phyloP scores from a whole-genome alignment of 2,888 invertebrate species.

The Tetropium fuscum region DNA sequence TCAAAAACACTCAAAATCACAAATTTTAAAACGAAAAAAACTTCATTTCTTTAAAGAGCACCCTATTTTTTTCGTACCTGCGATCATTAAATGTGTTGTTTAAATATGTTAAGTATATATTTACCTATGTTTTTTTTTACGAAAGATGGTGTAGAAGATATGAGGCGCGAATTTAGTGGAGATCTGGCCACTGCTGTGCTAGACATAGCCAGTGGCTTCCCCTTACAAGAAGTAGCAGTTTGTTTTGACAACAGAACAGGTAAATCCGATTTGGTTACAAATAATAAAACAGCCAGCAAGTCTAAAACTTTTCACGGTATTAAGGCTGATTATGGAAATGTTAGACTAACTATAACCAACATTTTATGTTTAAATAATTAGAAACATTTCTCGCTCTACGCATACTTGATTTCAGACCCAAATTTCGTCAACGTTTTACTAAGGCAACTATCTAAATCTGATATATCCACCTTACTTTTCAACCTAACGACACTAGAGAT shows the following conservation, averaged over 20 bases:
- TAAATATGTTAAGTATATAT: too few species aligned
- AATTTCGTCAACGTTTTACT: constrained; percentile 52
- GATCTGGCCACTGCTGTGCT: constrained; percentile 58
- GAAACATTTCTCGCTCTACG: background rate
- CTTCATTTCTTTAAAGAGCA: too few species aligned
- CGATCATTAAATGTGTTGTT: too few species aligned
- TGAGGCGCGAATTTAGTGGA: constrained; percentile 54
- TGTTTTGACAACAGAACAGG: constrained; percentile 59
- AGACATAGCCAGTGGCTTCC: constrained; percentile 60
- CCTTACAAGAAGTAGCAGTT: constrained; percentile 55
- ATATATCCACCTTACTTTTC: constrained; percentile 54
- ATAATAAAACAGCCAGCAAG: too few species aligned
- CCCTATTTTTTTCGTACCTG: too few species aligned
- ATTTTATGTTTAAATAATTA: background rate
- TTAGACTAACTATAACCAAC: too few species aligned
- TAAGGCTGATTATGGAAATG: too few species aligned
- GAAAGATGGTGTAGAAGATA: constrained; percentile 43
- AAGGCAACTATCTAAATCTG: constrained; percentile 48
- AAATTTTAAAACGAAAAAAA: too few species aligned
- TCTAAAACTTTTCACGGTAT: too few species aligned
- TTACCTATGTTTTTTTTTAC: too few species aligned
- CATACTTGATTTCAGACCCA: constrained; percentile 45
- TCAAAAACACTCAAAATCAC: too few species aligned
- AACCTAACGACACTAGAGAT: constrained; percentile 58
- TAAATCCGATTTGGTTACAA: too few species aligned